Evolutionary conservation across 2,888 invertebrate species (phyloP), one percentile per base, ranked within the genome.

Genomic region (Andrena hattorfiana): DNA sequence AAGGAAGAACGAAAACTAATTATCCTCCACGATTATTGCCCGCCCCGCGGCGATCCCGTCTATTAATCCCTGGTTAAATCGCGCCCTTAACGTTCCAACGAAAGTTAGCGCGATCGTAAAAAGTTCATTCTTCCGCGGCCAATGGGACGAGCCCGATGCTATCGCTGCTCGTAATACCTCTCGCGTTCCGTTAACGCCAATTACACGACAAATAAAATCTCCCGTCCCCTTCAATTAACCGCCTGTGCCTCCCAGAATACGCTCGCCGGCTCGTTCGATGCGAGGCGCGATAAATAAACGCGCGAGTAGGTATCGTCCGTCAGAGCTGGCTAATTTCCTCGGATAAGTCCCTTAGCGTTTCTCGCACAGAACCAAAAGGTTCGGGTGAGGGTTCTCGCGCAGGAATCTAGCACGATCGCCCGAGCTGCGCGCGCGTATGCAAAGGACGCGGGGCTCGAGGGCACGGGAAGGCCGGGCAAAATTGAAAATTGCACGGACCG

Each of bases 401-500:
- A n/a, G 10, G 76, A 70, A 60, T 70, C 73, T 7, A 0, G 28
- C n/a, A 26, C 23, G 8, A 8, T 10, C 35, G 13, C 13, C 13
- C 13, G 59, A 30, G 0, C 7, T 10, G 35, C 35, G 20, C 13
- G 20, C 42, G 63, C 49, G 28, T 26, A 23, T 23, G 56, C 42
- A n/a, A 23, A 71, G 62, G 63, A 42, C 62, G 23, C 20, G 16
- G 5, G 54, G 69, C 66, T 48, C 20, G 59, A 35, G 35, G 48
- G 66, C 32, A 28, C 54, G 81, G 80, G 76, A 73, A 88, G 62
- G 77, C 60, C 72, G 71, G 81, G 69, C 64, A 56, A 81, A 87
- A 87, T 87, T 87, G 83, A 83, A 85, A 87, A 87, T 87, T 87
- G 83, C 83, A 67, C 71, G 49, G 76, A 67, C 70, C 48, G 73